Evolutionary conservation across 1,140 invertebrate genomes (phyloP), one percentile per base, ranked within the genome.

Genomic region (Penaeus japonicus): DNA sequence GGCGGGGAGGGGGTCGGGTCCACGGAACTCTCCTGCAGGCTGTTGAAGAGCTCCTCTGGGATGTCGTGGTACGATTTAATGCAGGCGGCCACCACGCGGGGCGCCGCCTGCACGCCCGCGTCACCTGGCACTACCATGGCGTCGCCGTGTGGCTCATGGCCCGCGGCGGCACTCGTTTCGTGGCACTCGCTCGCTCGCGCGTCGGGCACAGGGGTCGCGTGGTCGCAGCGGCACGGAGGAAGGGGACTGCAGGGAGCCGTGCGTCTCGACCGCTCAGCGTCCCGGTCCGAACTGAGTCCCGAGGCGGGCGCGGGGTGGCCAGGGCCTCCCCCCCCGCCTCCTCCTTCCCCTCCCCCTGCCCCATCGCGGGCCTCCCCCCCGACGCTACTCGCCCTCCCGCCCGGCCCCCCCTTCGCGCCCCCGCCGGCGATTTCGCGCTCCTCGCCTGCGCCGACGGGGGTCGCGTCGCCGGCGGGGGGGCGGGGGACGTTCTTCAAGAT

Each of bases 1-100:
- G 57, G n/a, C n/a, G 32, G 30, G 47, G 84, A 73, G 30, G 86
- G n/a, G 53, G 59, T 12, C n/a, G 86, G 86, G 53, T 88, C 86
- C 17, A 88, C 86, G 4, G 86, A 88, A 39, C 86, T 88, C 80
- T 88, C 86, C 65, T 88, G 32, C 55, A 88, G 57, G 75, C 62
- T 55, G 53, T 88, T 73, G 35, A 88, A 75, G 20, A 88, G 57
- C n/a, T 88, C 39, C 27, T 53, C 39, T 3, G 86, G 86, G 30
- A 88, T 88, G 54, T 88, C 79, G 39, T 47, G 53, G 59, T 65
- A 88, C 62, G 54, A 75, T 30, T 47, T 75, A 65, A 82, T 75
- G 80, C 70, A 82, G 62, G 80, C 53, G 5, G 80, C 18, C 20
- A 32, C 17, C 57, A 32, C n/a, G 15, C 47, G 47, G 47, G 77